A percentile compares a stretch with the other conserved stretches of the same genome.
Conservation (phyloP, 2,797 vertebrate species). For the Scyliorhinus canicula region DNA sequence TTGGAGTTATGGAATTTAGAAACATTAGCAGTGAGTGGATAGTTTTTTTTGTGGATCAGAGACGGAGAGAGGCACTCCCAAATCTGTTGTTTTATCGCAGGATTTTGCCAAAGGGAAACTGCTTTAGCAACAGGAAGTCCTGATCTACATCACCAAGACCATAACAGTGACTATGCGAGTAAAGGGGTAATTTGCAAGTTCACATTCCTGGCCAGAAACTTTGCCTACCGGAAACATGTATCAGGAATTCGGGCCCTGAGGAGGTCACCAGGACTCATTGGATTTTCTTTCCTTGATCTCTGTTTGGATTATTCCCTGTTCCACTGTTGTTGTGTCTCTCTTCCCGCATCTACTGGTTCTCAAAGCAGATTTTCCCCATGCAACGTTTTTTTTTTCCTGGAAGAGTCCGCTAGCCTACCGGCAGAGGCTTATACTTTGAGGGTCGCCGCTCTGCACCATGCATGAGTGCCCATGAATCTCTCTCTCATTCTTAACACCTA, state of each 20-base stretch:
- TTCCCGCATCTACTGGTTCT: no score
- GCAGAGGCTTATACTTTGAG: no score
- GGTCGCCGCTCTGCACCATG: no score
- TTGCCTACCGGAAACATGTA: background rate
- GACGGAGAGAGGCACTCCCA: background rate
- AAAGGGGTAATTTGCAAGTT: background rate
- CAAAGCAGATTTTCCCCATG: no score
- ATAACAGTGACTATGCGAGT: background rate
- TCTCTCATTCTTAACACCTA: no score
- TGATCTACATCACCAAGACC: constrained; percentile 5
- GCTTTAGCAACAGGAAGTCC: constrained; percentile 20
- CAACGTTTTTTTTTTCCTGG: no score
- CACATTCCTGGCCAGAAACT: background rate
- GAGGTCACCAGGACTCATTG: background rate
- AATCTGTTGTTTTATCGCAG: background rate
- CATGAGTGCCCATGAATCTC: no score
- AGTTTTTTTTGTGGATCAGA: background rate
- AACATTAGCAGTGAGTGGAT: background rate
- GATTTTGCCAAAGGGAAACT: constrained; percentile 16
- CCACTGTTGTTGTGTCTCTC: background rate
- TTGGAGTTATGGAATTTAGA: background rate
- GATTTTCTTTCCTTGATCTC: background rate
- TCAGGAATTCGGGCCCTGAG: background rate
- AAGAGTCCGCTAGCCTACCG: no score
- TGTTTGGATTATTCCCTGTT: background rate